A percentile compares a stretch with the other conserved stretches of the same genome.
Conservation (phyloP, 2,113 vertebrate species). For the Acanthochromis polyacanthus region DNA sequence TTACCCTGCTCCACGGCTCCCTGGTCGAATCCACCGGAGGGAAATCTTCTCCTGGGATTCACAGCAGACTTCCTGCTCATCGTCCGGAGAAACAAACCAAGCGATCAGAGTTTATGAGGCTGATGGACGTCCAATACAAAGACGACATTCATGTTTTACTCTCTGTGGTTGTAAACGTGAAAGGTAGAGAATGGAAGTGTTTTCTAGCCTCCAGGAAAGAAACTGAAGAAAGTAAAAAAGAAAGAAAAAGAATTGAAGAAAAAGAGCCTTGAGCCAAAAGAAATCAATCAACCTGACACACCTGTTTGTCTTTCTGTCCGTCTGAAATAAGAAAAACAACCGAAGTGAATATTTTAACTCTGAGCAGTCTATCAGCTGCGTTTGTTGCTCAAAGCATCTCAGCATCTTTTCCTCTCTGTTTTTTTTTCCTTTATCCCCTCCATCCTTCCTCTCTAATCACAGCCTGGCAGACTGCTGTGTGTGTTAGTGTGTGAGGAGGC, state of each 20-base stretch:
- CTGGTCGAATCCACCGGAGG: too few relatives aligned
- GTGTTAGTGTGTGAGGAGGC: slow-evolving; percentile 25
- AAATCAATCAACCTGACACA: slow-evolving; percentile 60
- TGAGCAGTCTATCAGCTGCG: slow-evolving; percentile 38
- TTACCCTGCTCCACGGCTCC: too few relatives aligned
- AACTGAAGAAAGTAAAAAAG: slow-evolving; percentile 18
- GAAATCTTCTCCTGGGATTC: too few relatives aligned
- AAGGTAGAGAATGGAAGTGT: background rate
- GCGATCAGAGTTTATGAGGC: too few relatives aligned
- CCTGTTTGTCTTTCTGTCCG: slow-evolving; percentile 41
- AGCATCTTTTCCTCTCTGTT: slow-evolving; percentile 27
- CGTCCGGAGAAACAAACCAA: too few relatives aligned
- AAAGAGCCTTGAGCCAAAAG: slow-evolving; percentile 29
- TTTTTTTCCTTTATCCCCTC: slow-evolving; percentile 22
- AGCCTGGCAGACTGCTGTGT: slow-evolving; percentile 62
- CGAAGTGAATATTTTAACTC: slow-evolving; percentile 48
- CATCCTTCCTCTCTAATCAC: slow-evolving; percentile 67
- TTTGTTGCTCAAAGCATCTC: slow-evolving; percentile 56
- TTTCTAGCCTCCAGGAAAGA: slow-evolving; percentile 7
- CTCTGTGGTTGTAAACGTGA: background rate
- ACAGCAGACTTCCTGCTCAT: too few relatives aligned
- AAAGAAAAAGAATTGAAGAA: background rate
- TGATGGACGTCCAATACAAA: background rate
- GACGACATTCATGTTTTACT: background rate
- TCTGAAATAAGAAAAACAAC: slow-evolving; percentile 29